A percentile compares a stretch with the other conserved stretches of the same genome.
These are phyloP conservation scores for Ecdyonurus torrentis DNA, from an alignment of 2,888 invertebrate genomes.

Conservation along the genomic window DNA sequence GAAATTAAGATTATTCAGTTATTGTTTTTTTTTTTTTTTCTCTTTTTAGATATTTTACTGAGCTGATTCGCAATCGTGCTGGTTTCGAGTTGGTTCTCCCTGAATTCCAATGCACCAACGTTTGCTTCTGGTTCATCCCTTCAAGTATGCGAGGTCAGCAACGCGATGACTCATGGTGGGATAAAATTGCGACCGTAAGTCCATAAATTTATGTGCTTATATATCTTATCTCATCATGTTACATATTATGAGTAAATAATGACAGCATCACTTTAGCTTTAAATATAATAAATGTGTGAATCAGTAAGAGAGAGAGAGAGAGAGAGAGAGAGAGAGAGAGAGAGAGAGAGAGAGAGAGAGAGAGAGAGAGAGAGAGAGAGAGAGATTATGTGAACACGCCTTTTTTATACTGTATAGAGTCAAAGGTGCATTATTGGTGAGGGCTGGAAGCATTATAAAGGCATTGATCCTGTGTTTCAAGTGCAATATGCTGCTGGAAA, in stretches of 20 bases:
- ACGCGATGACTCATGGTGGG: conserved; percentile 34
- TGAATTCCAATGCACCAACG: conserved; percentile 49
- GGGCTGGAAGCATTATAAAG: no score
- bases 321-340: no score
- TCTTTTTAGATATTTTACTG: conserved; percentile 31
- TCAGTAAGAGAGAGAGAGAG: no score
- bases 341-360: no score
- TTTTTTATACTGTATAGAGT: no score
- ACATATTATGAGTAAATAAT: background rate
- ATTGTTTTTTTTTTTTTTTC: background rate
- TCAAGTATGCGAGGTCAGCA: conserved; percentile 30
- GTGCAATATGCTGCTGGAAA: no score
- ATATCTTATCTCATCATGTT: background rate
- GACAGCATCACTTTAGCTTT: background rate
- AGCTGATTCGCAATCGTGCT: conserved; percentile 30
- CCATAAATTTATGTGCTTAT: conserved; percentile 17
- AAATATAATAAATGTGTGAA: no score
- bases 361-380: no score
- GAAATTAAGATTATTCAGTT: background rate
- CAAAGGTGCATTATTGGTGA: no score
- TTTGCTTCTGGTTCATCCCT: conserved; percentile 83
- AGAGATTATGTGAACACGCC: no score
- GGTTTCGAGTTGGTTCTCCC: conserved; percentile 47
- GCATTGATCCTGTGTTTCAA: no score
- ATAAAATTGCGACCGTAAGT: conserved; percentile 29